A percentile compares a stretch with the other conserved stretches of the same genome.
Evolutionary conservation across 2,113 vertebrate species (phyloP).

Genomic region (Archocentrus centrarchus): DNA sequence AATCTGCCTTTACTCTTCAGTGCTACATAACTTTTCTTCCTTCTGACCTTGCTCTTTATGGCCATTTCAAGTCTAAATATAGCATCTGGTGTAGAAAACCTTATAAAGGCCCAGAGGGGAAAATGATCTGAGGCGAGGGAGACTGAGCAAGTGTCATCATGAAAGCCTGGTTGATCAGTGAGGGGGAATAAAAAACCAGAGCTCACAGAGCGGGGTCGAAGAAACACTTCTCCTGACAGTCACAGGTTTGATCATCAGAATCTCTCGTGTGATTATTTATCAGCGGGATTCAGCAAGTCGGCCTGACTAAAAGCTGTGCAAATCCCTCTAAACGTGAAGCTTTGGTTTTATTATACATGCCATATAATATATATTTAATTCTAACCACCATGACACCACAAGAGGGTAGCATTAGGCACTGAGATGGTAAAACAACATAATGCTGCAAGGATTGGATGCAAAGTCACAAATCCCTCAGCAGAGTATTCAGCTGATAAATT

Average conservation of each 20-base stretch:
- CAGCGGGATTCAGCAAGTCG: neutral
- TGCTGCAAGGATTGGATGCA: neutral
- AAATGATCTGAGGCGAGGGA: neutral
- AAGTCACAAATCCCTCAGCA: neutral
- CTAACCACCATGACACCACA: slow-evolving; percentile 17
- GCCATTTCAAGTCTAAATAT: neutral
- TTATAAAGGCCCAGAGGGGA: neutral
- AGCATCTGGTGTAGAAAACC: neutral
- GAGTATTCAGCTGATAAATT: neutral
- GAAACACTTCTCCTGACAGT: neutral
- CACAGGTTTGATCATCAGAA: neutral
- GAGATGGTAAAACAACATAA: neutral
- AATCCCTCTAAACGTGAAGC: neutral
- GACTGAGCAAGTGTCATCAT: neutral
- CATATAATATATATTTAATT: neutral
- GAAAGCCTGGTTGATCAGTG: neutral
- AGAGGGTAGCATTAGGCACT: slow-evolving; percentile 24
- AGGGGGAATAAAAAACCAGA: no score
- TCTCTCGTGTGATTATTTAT: neutral
- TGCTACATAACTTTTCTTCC: neutral
- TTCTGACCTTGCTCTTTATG: neutral
- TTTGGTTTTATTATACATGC: neutral
- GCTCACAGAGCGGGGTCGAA: neutral
- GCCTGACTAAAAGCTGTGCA: neutral
- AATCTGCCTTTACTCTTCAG: neutral